Percentiles rank a stretch among this genome's conserved stretches.
phyloP scores from a whole-genome alignment of 2,888 invertebrate species.

The Hypomecis atomaria region DNA sequence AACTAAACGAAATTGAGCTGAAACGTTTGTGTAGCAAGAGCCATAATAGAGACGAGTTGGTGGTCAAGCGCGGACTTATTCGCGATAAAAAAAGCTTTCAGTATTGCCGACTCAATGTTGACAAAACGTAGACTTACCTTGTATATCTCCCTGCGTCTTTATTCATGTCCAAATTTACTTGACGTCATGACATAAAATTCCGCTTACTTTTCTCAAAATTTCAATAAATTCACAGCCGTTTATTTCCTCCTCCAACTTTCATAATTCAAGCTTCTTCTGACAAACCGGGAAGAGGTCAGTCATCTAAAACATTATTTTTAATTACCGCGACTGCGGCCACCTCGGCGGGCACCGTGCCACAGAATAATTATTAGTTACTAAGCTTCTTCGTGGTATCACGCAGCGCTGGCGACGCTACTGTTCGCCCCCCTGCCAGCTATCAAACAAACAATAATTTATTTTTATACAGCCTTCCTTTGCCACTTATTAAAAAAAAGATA shows the following conservation, averaged over 20 bases:
- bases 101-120: too few species aligned
- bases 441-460: constrained; percentile 61
- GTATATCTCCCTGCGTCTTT: too few species aligned
- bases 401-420: constrained; percentile 76
- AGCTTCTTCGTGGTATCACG: constrained; percentile 58
- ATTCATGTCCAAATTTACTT: too few species aligned
- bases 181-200: not conserved
- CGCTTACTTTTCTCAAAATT: not conserved
- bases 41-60: too few species aligned
- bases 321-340: constrained; percentile 58
- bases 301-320: constrained; percentile 42
- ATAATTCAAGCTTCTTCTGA: not conserved
- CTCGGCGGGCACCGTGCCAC: constrained; percentile 50
- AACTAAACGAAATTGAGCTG: too few species aligned
- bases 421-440: constrained; percentile 72
- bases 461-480: constrained; percentile 18
- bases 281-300: constrained; percentile 19
- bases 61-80: too few species aligned
- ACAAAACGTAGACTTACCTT: too few species aligned
- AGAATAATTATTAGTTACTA: constrained; percentile 3
- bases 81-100: too few species aligned
- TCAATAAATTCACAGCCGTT: constrained; percentile 1
- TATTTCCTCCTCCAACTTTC: not conserved
- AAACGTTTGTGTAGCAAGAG: too few species aligned
- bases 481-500: constrained; percentile 20